Evolutionary conservation across 2,113 vertebrate species (phyloP).

Genomic region (Oenanthe melanoleuca): DNA sequence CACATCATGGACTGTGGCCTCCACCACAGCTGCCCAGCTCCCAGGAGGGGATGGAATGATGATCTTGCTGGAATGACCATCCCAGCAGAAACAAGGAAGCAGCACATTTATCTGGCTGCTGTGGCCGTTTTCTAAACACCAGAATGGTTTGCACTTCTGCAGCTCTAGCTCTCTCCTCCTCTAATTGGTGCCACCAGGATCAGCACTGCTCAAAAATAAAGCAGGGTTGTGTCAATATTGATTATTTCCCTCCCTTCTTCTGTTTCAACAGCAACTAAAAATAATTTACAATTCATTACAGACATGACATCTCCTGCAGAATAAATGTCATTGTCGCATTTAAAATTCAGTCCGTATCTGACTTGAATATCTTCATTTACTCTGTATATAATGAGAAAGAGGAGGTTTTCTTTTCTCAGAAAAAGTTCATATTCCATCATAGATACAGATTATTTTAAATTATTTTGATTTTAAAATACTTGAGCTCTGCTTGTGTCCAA

Average conservation of each 20-base stretch:
- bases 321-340: neutral
- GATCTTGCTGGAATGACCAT: too few species aligned
- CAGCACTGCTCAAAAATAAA: constrained; percentile 32
- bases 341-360: constrained; percentile 1
- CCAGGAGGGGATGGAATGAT: fast-evolving
- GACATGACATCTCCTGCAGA: neutral
- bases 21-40: neutral
- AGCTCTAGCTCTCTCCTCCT: neutral
- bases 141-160: neutral
- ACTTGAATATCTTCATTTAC: neutral
- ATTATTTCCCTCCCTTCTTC: neutral
- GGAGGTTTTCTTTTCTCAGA: neutral
- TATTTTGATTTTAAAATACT: neutral
- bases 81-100: neutral
- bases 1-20: neutral
- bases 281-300: constrained; percentile 39
- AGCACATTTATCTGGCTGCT: neutral
- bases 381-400: neutral
- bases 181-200: constrained; percentile 11
- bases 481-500: neutral
- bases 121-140: neutral
- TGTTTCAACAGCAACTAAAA: constrained; percentile 43
- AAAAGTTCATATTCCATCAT: neutral
- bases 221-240: neutral
- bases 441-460: neutral